A percentile compares a stretch with the other conserved stretches of the same genome.
These are phyloP conservation scores for Podilymbus podiceps DNA, from an alignment of 2,113 vertebrate species.

Conservation along the genomic window DNA sequence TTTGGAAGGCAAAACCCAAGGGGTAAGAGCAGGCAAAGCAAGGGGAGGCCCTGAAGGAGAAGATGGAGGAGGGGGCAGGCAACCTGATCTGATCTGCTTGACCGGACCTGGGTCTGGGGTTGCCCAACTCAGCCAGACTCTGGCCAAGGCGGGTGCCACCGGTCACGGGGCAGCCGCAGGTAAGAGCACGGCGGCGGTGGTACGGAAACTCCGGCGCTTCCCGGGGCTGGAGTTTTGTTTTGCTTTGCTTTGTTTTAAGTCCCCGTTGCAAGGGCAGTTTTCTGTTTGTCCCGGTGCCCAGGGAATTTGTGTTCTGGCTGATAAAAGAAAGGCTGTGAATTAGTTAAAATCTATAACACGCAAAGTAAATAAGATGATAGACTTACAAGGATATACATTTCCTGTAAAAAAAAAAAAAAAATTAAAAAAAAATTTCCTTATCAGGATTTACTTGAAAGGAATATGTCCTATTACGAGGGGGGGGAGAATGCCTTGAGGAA, in stretches of 20 bases:
- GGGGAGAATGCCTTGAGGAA: slow-evolving; percentile 85
- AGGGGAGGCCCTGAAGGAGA: neutral
- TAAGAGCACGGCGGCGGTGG: neutral
- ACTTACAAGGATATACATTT: slow-evolving; percentile 82
- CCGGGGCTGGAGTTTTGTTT: slow-evolving; percentile 12
- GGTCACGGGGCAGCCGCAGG: slow-evolving; percentile 13
- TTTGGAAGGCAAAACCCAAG: neutral
- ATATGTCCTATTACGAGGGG: slow-evolving; percentile 81
- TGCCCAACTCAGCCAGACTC: neutral
- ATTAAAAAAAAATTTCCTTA: slow-evolving; percentile 79
- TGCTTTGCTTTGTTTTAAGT: slow-evolving; percentile 61
- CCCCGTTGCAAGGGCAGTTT: slow-evolving; percentile 62
- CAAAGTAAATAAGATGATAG: slow-evolving; percentile 79
- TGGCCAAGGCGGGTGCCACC: neutral
- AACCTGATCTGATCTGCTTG: slow-evolving; percentile 9
- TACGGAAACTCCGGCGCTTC: slow-evolving; percentile 13
- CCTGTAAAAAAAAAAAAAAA: slow-evolving; percentile 61
- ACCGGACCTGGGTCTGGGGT: neutral
- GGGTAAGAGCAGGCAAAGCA: neutral
- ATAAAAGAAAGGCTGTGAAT: slow-evolving; percentile 75
- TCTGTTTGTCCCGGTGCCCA: slow-evolving; percentile 66
- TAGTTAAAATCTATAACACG: slow-evolving; percentile 74
- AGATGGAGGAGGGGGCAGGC: neutral
- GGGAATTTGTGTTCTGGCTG: slow-evolving; percentile 68
- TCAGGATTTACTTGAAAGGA: slow-evolving; percentile 94